phyloP scores from a whole-genome alignment of 2,113 vertebrate species.

The Kryptolebias marmoratus region DNA sequence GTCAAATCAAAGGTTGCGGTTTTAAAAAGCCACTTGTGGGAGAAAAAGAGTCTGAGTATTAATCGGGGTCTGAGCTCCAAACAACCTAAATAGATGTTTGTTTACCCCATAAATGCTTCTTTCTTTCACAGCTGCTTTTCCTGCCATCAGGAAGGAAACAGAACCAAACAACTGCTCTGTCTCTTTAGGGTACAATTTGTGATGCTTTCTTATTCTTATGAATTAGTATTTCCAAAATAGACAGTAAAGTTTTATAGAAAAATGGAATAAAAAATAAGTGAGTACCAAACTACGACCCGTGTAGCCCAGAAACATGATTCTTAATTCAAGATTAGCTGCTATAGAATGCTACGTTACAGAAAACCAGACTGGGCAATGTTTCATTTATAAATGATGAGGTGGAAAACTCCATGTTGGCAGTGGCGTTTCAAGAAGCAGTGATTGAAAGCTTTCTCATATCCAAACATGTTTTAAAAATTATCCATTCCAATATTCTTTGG shows the following conservation, averaged over 20 bases:
- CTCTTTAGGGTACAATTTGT: neutral
- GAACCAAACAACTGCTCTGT: neutral
- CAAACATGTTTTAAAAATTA: neutral
- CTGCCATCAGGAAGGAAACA: neutral
- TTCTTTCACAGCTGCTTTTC: neutral
- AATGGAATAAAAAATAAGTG: too few species aligned
- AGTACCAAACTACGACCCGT: too few species aligned
- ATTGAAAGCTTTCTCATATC: neutral
- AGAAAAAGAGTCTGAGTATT: neutral
- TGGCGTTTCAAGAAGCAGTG: neutral
- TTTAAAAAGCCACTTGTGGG: conserved; percentile 13
- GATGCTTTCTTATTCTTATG: neutral
- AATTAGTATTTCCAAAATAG: neutral
- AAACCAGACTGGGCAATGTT: too few species aligned
- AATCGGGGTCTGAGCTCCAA: neutral
- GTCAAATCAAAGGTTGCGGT: conserved; percentile 5
- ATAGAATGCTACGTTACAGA: too few species aligned
- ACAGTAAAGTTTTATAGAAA: too few species aligned
- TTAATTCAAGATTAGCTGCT: too few species aligned
- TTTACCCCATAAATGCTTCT: neutral
- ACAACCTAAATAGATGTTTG: neutral
- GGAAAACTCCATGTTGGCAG: too few species aligned
- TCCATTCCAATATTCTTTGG: neutral
- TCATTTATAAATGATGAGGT: too few species aligned
- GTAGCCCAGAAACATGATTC: too few species aligned